Evolutionary conservation across 2,888 invertebrate species (phyloP).

Genomic region (Liopterus haemorrhoidalis): DNA sequence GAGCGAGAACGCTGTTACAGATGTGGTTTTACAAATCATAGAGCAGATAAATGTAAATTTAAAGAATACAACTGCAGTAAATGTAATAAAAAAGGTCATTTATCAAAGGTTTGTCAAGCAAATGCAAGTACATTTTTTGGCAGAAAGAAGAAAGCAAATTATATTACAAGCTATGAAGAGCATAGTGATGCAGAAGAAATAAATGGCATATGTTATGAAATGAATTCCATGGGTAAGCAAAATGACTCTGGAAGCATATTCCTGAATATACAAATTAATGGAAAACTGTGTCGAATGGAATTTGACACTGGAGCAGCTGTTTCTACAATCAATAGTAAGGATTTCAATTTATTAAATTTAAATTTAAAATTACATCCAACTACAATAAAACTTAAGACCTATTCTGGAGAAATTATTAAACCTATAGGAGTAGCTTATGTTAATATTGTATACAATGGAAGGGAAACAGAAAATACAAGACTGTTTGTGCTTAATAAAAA

Average conservation of each 20-base stretch:
- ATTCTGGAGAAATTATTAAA: neutral
- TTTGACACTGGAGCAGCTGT: conserved; percentile 9
- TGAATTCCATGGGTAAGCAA: neutral
- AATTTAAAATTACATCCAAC: neutral
- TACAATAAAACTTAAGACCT: conserved; percentile 2
- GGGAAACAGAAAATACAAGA: neutral
- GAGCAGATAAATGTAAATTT: conserved; percentile 1
- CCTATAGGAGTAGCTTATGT: conserved; percentile 4
- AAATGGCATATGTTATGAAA: neutral
- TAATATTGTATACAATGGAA: neutral
- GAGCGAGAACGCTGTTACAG: no score
- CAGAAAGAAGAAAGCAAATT: neutral
- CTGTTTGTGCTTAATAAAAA: neutral
- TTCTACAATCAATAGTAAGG: neutral
- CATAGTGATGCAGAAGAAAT: neutral
- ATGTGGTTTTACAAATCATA: no score
- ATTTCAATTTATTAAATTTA: conserved; percentile 1
- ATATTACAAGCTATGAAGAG: no score
- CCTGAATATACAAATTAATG: conserved; percentile 5
- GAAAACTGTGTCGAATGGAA: conserved; percentile 1
- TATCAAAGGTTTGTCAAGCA: conserved; percentile 1
- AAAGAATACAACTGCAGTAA: neutral
- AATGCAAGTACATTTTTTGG: conserved; percentile 4
- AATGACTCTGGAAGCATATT: conserved; percentile 3
- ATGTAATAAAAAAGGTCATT: neutral